Percentiles rank a stretch among this genome's conserved stretches.
Evolutionary conservation across 2,888 invertebrate genomes (phyloP).

Genomic region (Dysmachus trigonus): DNA sequence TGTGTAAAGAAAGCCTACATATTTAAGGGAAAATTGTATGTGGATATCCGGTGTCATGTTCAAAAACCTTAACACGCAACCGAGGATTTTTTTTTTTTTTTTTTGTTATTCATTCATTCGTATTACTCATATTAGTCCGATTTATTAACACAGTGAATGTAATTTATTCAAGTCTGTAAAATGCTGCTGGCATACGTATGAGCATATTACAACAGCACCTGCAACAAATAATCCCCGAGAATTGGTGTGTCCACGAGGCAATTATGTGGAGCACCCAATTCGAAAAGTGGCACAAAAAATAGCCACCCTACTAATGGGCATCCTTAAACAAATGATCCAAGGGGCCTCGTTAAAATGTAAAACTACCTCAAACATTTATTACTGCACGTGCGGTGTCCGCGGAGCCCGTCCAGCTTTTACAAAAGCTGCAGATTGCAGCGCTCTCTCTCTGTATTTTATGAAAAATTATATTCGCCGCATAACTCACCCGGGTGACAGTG

Average conservation of each 20-base stretch:
- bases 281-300: neutral
- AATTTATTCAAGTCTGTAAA: neutral
- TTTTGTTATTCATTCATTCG: neutral
- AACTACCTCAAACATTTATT: constrained; percentile 42
- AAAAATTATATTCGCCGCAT: constrained; percentile 33
- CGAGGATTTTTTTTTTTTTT: neutral
- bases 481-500: constrained; percentile 32
- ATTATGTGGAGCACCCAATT: neutral
- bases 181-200: neutral
- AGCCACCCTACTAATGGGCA: neutral
- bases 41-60: neutral
- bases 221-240: neutral
- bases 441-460: constrained; percentile 41
- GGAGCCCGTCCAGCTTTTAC: neutral
- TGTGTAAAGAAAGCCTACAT: neutral
- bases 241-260: neutral
- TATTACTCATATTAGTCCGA: neutral
- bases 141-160: neutral
- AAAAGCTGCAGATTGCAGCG: constrained; percentile 34
- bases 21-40: neutral
- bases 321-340: constrained; percentile 9
- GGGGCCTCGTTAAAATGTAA: constrained; percentile 36
- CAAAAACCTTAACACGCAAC: neutral
- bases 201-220: neutral
- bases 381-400: neutral